phyloP scores from a whole-genome alignment of 2,888 invertebrate genomes.

The Sinelater perroti region DNA sequence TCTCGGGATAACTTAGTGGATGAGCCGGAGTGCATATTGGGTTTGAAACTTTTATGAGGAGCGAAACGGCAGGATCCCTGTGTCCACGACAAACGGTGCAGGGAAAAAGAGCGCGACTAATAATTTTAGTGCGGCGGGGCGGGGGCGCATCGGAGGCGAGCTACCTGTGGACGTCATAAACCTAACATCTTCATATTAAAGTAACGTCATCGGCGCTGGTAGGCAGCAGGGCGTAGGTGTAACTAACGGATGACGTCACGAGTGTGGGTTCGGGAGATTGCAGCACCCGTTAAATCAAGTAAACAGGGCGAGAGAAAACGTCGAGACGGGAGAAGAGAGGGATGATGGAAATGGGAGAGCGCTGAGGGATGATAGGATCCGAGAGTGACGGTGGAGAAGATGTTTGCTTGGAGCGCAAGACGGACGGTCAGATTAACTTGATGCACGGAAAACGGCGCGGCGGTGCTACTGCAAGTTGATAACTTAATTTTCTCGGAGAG shows the following conservation, averaged over 20 bases:
- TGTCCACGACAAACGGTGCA: background rate
- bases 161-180: constrained; percentile 21
- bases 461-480: constrained; percentile 27
- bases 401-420: constrained; percentile 45
- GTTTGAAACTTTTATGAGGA: background rate
- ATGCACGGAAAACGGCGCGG: constrained; percentile 44
- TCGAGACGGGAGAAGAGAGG: constrained; percentile 49
- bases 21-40: too few relatives aligned
- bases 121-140: background rate
- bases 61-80: background rate
- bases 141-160: background rate
- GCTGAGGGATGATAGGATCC: constrained; percentile 39
- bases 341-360: constrained; percentile 47
- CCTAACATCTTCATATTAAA: constrained; percentile 39
- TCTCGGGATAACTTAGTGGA: too few relatives aligned
- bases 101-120: constrained; percentile 3
- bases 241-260: constrained; percentile 39
- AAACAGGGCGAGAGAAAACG: constrained; percentile 47
- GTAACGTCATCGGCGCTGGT: constrained; percentile 44
- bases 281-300: constrained; percentile 50
- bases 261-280: constrained; percentile 47
- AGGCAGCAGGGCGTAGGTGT: constrained; percentile 39
- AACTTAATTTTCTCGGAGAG: background rate
- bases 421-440: constrained; percentile 50
- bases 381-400: constrained; percentile 41